Base-by-base conservation (phyloP, 2,888 invertebrate genomes). In the Mechanitis mazaeus region DNA sequence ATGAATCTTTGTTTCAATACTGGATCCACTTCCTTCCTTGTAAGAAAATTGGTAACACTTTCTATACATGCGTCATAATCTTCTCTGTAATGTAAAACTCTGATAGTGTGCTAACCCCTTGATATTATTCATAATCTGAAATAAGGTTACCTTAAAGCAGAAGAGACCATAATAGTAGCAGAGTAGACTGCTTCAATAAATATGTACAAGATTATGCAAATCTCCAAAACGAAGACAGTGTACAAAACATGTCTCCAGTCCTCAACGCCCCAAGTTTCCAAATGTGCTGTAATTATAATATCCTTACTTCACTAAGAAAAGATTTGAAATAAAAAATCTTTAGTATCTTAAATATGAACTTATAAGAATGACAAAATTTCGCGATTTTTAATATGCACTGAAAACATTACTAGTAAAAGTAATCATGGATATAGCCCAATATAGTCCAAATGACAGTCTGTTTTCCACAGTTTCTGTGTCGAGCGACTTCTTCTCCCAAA, bases 131-230 rank as follows among this genome's bases (percentile, higher is more conserved):
- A 9, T 28, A 31, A 31, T 11, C 11, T 31, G 2, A 7, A 31
- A 9, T 50, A 31, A 31, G 47, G 42, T 61, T 9, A 81, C 87
- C 80, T 83, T 46, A 84, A 68, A 12, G 80, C 77, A 1, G 81
- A 82, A 28, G 85, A 84, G 59, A 87, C 86, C 81, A 86, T 83
- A 46, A 87, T 87, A 4, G 84, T 85, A 11, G 87, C 87, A 0
- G 87, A 86, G 70, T 87, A 87, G 2, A 83, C 79, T 0, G 85
- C 78, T 60, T 85, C 85, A 59, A 87, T 82, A 65, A 83, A 84
- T 47, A 86, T 79, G 33, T 82, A 77, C 56, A 86, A 67, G 1
- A 85, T 75, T 45, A 83, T 75, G 64, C 82, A 83, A 2, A 84
- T 63, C 72, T 87, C 87, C 61, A 87, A 64, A 31, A 85, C 75